phyloP scores from a whole-genome alignment of 37 sponge, comb jelly and placozoan species.

The Halisarca cf. caerulea region DNA sequence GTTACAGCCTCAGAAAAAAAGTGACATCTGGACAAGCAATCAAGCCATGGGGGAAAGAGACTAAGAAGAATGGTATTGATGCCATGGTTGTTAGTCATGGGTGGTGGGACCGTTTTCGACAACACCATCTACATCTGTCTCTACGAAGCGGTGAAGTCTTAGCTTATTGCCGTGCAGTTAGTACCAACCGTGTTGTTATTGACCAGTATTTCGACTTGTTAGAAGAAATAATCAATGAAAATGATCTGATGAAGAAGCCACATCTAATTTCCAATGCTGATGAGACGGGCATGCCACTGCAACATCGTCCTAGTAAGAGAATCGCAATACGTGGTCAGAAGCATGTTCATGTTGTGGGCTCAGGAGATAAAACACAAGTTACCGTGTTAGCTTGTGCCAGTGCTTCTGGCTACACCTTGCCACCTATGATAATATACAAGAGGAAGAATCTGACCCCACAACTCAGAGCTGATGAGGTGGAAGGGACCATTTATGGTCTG shows the following conservation, averaged over 20 bases:
- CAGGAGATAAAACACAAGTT: conserved; percentile 12
- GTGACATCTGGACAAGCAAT: too few relatives aligned
- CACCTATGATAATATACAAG: conserved; percentile 12
- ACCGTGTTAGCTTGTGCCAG: conserved; percentile 30
- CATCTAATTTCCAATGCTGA: neutral
- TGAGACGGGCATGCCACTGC: conserved; percentile 9
- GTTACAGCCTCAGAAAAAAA: too few relatives aligned
- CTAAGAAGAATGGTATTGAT: neutral
- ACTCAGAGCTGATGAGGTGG: conserved; percentile 13
- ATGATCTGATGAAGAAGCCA: neutral
- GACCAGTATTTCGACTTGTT: neutral
- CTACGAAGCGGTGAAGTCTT: neutral
- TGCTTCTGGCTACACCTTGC: conserved; percentile 9
- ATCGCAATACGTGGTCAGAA: neutral
- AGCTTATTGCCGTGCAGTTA: neutral
- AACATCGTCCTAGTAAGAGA: neutral
- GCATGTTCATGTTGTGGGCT: neutral
- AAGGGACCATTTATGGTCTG: conserved; percentile 18
- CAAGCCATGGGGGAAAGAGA: too few relatives aligned
- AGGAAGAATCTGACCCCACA: neutral
- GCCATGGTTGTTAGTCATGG: neutral
- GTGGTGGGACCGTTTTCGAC: conserved; percentile 25
- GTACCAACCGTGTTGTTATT: neutral
- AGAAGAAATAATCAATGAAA: neutral
- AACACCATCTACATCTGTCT: neutral